Evolutionary conservation across 1,140 invertebrate species (phyloP), one percentile per base, ranked within the genome.

Genomic region (Hyles vespertilio): DNA sequence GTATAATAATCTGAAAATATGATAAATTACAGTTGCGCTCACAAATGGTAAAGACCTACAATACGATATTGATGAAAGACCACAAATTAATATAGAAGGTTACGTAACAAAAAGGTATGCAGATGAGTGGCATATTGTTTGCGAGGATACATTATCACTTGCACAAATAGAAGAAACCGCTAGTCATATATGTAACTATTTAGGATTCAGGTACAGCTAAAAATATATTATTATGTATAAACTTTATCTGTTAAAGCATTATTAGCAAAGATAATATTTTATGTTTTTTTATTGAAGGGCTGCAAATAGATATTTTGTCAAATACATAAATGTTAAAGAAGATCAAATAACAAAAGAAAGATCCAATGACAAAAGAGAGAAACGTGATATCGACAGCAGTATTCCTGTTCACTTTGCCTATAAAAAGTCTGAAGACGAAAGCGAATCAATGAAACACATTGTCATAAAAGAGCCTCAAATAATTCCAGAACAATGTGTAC

Each of bases 71-170:
- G 92, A 94, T 56, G 79, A 85, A 50, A 84, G 87, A 61, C 92
- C 94, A 5, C 70, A 88, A 62, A 79, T 94, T 6, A 91, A 88
- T 54, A 74, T 77, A 12, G 84, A 91, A 64, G 94, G 94, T 46
- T 89, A 93, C 55, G 63, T 95, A 45, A 91, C 92, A 0, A 82
- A 89, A 61, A 92, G 91, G 61, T 67, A 83, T 7, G 72, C 91
- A 11, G 92, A 91, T 7, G 59, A 83, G 36, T 96, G 94, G 94
- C 80, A 84, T 40, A 85, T 93, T 3, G 73, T 91, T 1, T 95
- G 94, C 66, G 81, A 91, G 63, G 76, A 90, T 51, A 85, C 84
- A 56, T 81, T 87, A 65, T 64, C 81, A 0, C 58, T 72, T 56
- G 58, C 77, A 45, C 64, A 77, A 60, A 79, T 80, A 69, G 72